These are phyloP conservation scores for Malurus melanocephalus DNA, from an alignment of 2,113 vertebrate genomes.

Conservation along the genomic window DNA sequence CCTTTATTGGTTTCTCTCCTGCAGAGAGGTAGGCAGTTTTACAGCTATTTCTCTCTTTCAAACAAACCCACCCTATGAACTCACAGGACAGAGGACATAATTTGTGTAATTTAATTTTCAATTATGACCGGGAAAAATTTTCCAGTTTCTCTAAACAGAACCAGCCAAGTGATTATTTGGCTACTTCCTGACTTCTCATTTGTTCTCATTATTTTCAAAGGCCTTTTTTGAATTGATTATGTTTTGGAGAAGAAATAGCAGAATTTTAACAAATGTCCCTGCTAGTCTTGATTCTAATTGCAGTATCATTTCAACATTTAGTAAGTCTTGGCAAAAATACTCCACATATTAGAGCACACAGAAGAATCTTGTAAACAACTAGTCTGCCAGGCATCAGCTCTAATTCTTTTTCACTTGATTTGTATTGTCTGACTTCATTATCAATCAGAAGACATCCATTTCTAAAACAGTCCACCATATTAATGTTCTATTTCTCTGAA, in stretches of 20 bases:
- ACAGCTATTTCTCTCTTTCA: not conserved
- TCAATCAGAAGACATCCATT: not conserved
- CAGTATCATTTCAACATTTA: constrained; percentile 44
- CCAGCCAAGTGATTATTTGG: constrained; percentile 19
- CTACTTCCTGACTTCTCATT: constrained; percentile 27
- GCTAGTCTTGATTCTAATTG: constrained; percentile 27
- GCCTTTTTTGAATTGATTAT: not conserved
- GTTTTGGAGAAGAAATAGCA: constrained; percentile 36
- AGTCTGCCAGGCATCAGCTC: constrained; percentile 13
- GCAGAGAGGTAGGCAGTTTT: not conserved
- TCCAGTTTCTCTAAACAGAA: not conserved
- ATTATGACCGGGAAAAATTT: not conserved
- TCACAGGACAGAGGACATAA: not conserved
- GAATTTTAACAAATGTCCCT: constrained; percentile 20
- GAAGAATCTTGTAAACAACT: constrained; percentile 27
- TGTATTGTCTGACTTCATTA: constrained; percentile 48
- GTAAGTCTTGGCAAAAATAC: constrained; percentile 40
- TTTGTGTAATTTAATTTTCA: constrained; percentile 29
- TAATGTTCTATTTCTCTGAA: not conserved
- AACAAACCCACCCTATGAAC: not conserved
- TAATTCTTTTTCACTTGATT: constrained; percentile 50
- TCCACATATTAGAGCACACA: not conserved
- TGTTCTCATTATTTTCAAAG: constrained; percentile 39
- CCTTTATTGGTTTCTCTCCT: not conserved
- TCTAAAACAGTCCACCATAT: not conserved